Evolutionary conservation across 2,113 vertebrate species (phyloP), one percentile per base, ranked within the genome.

Genomic region (Lucifuga dentata): DNA sequence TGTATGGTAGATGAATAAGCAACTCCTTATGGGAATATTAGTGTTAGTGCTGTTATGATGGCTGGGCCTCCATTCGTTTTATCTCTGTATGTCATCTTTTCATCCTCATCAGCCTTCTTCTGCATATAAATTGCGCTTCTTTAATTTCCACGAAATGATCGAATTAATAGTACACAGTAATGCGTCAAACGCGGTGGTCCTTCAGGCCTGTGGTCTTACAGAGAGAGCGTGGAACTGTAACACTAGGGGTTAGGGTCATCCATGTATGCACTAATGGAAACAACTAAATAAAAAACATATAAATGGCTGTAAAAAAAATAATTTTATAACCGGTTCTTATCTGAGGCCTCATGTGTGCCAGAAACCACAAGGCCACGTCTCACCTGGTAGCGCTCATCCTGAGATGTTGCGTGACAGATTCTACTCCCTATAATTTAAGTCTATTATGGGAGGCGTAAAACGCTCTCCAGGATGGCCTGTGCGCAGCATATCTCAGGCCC

Each of bases 161-260:
- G 57, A 50, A 58, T 8, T 29, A 53, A 67, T 9, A 7, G 44
- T 41, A 13, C 52, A 43, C 39, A 58, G 36, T 58, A 49, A 78
- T 87, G 88, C 86, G 78, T 87, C 84, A 81, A 78, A 75, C 13
- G 48, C 62, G 1, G 45, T 1, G 61, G 5, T 45, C 50, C 46
- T 11, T 1, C 53, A 2, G 66, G 59, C 73, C 74, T 62, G 2
- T n/a, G n/a, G n/a, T n/a, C n/a, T n/a, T n/a, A n/a, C n/a, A n/a
- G n/a, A n/a, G 5, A n/a, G 29, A 38, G 11, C 72, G 1, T 39
- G 77, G 50, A 36, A 11, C 71, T 11, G 24, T 39, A 15, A 8
- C 60, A 38, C 60, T 57, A 32, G 3, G 56, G 49, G 48, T 13
- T 39, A 2, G 55, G 63, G 41, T 50, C 63, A 23, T 11, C 16